These are phyloP conservation scores for Anoplius nigerrimus DNA, from an alignment of 2,888 invertebrate genomes.

Conservation along the genomic window DNA sequence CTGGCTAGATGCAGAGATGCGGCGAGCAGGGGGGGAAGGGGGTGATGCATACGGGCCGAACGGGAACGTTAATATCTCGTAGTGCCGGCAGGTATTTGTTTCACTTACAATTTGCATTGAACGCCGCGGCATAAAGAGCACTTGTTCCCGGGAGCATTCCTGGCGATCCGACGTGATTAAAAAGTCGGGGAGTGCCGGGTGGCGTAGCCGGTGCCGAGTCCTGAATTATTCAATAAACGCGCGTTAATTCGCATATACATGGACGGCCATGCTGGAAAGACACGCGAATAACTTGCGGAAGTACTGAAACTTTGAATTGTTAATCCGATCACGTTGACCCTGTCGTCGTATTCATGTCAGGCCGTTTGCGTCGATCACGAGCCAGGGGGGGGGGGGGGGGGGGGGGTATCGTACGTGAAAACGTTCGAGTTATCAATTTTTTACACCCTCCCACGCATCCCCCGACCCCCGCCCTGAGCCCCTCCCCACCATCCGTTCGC, in stretches of 20 bases:
- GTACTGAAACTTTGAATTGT: slow-evolving; percentile 52
- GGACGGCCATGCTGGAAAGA: slow-evolving; percentile 16
- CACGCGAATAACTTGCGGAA: slow-evolving; percentile 35
- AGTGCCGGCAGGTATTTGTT: slow-evolving; percentile 24
- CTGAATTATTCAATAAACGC: slow-evolving; percentile 56
- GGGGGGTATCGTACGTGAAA: neutral
- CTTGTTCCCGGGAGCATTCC: slow-evolving; percentile 38
- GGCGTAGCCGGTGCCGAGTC: slow-evolving; percentile 27
- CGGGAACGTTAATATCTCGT: neutral
- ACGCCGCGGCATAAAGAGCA: slow-evolving; percentile 38
- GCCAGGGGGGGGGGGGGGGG: too few species aligned
- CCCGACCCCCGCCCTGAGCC: too few species aligned
- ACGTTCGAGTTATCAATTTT: neutral
- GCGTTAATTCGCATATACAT: slow-evolving; percentile 53
- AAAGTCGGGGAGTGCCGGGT: slow-evolving; percentile 10
- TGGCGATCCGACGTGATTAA: slow-evolving; percentile 39
- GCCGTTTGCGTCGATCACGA: slow-evolving; percentile 1
- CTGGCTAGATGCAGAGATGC: neutral
- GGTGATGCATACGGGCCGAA: neutral
- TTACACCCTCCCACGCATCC: too few species aligned
- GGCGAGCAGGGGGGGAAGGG: neutral
- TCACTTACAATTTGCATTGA: slow-evolving; percentile 49
- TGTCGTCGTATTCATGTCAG: slow-evolving; percentile 2
- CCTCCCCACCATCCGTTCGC: too few species aligned
- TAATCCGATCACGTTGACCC: slow-evolving; percentile 34